phyloP scores from a whole-genome alignment of 2,888 invertebrate genomes.

The Nasonia oneida region DNA sequence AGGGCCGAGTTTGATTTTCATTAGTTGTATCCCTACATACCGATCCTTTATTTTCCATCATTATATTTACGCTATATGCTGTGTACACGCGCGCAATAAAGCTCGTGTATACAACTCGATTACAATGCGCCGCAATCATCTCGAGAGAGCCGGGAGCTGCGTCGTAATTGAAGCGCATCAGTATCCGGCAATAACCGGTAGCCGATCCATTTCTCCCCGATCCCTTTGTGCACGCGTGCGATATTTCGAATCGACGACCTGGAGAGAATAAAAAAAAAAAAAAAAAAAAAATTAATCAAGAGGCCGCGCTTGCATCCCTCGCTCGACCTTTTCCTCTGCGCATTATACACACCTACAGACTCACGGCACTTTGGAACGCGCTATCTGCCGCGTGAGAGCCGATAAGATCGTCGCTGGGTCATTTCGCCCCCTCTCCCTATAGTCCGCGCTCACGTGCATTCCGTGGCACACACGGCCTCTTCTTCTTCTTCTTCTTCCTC shows the following conservation, averaged over 20 bases:
- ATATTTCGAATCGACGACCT: neutral
- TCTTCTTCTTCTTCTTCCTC: neutral
- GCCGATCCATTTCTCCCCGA: conserved; percentile 57
- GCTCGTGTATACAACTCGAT: neutral
- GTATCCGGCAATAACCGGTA: conserved; percentile 67
- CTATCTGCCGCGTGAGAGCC: conserved; percentile 51
- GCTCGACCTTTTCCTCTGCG: conserved; percentile 39
- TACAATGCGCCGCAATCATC: neutral
- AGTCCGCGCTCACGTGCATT: neutral
- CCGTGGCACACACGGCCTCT: neutral
- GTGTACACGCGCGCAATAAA: neutral
- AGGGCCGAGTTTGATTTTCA: neutral
- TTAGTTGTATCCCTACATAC: neutral
- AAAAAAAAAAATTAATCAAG: conserved; percentile 50
- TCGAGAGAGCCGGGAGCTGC: too few species aligned
- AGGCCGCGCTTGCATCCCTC: conserved; percentile 32
- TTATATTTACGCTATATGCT: neutral
- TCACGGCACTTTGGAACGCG: conserved; percentile 47
- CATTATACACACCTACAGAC: conserved; percentile 30
- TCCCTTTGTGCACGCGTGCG: conserved; percentile 22
- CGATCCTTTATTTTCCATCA: neutral
- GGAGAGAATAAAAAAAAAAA: conserved; percentile 12
- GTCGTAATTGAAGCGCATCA: conserved; percentile 68
- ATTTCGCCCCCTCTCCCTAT: conserved; percentile 37
- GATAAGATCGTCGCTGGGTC: conserved; percentile 56